These are phyloP conservation scores for Spinus olivaceus DNA, from an alignment of 2,797 vertebrate genomes.

Conservation along the genomic window DNA sequence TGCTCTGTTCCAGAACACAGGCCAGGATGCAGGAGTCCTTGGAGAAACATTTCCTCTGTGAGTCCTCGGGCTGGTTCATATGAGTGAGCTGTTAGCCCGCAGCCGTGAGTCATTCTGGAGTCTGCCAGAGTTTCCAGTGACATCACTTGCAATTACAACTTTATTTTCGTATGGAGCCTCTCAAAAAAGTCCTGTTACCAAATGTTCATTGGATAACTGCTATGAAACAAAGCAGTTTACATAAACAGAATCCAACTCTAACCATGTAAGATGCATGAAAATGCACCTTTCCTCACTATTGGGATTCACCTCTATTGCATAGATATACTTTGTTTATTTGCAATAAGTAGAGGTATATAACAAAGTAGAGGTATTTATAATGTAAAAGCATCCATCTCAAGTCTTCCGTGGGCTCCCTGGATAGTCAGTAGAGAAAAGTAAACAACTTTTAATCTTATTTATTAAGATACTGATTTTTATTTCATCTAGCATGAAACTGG, in stretches of 20 bases:
- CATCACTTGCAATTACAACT: slow-evolving; percentile 12
- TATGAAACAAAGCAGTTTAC: not conserved
- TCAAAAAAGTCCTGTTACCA: not conserved
- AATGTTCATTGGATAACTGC: not conserved
- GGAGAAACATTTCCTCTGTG: slow-evolving; percentile 87
- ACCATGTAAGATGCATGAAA: not conserved
- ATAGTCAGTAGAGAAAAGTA: not conserved
- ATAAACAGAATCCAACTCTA: not conserved
- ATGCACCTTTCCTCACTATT: not conserved
- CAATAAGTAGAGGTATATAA: not conserved
- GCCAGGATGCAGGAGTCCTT: slow-evolving; percentile 85
- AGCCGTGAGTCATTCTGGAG: slow-evolving; percentile 31
- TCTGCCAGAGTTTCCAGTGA: slow-evolving; percentile 26
- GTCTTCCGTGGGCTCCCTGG: not conserved
- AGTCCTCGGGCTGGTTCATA: slow-evolving; percentile 26
- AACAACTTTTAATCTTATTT: not conserved
- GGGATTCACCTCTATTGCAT: not conserved
- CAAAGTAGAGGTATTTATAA: not conserved
- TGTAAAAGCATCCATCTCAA: not conserved
- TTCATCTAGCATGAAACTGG: not conserved
- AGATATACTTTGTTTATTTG: not conserved
- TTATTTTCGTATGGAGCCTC: not conserved
- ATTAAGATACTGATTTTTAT: not conserved
- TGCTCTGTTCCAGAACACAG: slow-evolving; percentile 82
- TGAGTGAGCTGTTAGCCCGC: not conserved